Evolutionary conservation across 2,888 invertebrate species (phyloP).

Genomic region (Drosophila kanekoi): DNA sequence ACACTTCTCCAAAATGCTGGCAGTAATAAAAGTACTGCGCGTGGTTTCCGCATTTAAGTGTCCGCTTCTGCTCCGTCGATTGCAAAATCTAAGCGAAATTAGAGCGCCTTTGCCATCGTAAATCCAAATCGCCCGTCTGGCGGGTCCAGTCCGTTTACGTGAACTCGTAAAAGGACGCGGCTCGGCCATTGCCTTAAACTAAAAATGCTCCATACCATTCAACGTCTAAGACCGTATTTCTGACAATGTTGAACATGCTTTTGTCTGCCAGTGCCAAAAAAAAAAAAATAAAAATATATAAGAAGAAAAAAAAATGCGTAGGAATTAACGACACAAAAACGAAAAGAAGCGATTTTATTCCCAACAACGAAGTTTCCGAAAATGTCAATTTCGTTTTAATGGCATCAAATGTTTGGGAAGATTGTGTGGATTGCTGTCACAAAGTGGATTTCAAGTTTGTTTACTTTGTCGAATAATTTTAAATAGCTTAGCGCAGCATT

Average conservation of each 20-base stretch:
- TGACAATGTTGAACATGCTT: conserved; percentile 68
- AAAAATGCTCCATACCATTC: conserved; percentile 26
- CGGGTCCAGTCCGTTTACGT: conserved; percentile 59
- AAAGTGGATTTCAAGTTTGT: conserved; percentile 70
- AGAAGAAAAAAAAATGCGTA: conserved; percentile 56
- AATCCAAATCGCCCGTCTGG: conserved; percentile 67
- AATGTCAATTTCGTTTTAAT: conserved; percentile 80
- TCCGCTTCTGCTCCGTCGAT: conserved; percentile 63
- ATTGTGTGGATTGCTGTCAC: conserved; percentile 71
- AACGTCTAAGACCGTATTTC: conserved; percentile 39
- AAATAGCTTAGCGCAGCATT: conserved; percentile 8
- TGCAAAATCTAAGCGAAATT: conserved; percentile 78
- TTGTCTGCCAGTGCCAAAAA: conserved; percentile 50
- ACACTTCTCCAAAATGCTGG: conserved; percentile 51
- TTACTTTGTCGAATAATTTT: conserved; percentile 53
- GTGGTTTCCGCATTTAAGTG: conserved; percentile 48
- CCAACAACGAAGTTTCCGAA: conserved; percentile 72
- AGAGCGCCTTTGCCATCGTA: conserved; percentile 66
- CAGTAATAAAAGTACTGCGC: conserved; percentile 54
- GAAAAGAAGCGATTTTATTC: conserved; percentile 67
- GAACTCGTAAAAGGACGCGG: conserved; percentile 68
- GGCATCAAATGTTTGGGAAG: conserved; percentile 76
- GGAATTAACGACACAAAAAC: conserved; percentile 40
- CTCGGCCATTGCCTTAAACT: conserved; percentile 37
- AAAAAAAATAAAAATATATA: conserved; percentile 42